Evolutionary conservation across 2,113 vertebrate species (phyloP).

Genomic region (Petrocephalus zakoni): DNA sequence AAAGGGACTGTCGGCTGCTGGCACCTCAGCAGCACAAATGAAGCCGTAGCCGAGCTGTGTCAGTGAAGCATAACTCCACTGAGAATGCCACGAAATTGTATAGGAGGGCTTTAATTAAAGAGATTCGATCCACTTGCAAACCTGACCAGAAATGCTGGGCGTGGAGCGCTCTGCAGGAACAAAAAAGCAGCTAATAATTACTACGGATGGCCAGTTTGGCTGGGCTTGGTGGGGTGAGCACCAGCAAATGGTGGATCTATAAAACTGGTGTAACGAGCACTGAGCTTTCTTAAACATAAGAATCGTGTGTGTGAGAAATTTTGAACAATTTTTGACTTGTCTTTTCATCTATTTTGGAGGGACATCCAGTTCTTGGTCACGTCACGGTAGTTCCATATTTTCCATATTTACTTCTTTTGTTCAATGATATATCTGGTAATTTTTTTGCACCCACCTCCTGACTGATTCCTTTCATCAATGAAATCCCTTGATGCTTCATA

Average conservation of each 20-base stretch:
- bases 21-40: background rate
- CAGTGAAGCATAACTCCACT: background rate
- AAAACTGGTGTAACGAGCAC: background rate
- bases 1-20: background rate
- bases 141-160: background rate
- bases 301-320: background rate
- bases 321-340: background rate
- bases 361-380: too few species aligned
- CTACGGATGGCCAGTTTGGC: background rate
- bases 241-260: background rate
- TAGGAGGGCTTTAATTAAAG: background rate
- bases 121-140: background rate
- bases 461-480: too few species aligned
- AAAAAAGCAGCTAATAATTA: conserved; percentile 10
- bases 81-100: background rate
- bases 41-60: background rate
- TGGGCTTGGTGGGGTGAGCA: background rate
- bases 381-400: too few species aligned
- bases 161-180: background rate
- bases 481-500: too few species aligned
- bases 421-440: too few species aligned
- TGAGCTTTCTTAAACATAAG: background rate
- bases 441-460: too few species aligned
- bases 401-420: too few species aligned
- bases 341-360: too few species aligned